Conservation (phyloP, 2,888 invertebrate genomes). For the Andrena fulva region DNA sequence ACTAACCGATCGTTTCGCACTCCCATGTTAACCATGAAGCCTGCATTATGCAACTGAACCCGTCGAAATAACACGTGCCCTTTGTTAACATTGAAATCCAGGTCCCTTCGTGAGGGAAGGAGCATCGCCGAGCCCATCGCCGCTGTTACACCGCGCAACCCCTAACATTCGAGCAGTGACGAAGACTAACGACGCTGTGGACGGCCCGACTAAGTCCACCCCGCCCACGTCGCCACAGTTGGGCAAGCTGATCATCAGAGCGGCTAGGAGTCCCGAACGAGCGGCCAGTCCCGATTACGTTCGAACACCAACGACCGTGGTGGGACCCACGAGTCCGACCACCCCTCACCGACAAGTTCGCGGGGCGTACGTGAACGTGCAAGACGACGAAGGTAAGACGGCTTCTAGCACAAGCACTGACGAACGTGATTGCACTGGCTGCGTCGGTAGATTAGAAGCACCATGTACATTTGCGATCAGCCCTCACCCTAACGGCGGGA, state of each 20-base stretch:
- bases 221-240: conserved; percentile 88
- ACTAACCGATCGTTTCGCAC: background rate
- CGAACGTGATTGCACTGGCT: conserved; percentile 77
- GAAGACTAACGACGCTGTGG: conserved; percentile 83
- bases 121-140: conserved; percentile 85
- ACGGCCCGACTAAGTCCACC: conserved; percentile 82
- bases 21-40: background rate
- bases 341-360: conserved; percentile 84
- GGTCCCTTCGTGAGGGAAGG: conserved; percentile 91
- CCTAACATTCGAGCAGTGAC: conserved; percentile 84
- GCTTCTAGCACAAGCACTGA: conserved; percentile 70
- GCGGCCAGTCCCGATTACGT: conserved; percentile 81
- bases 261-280: conserved; percentile 84
- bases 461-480: conserved; percentile 41
- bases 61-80: background rate
- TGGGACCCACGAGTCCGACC: conserved; percentile 86
- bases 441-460: conserved; percentile 78
- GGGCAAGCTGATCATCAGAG: conserved; percentile 88
- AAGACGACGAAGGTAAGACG: conserved; percentile 90
- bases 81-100: conserved; percentile 45
- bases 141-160: conserved; percentile 84
- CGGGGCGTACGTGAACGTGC: conserved; percentile 91
- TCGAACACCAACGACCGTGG: conserved; percentile 87
- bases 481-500: conserved; percentile 48
- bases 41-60: background rate